Conservation (phyloP, 2,888 invertebrate genomes). For the Standfussiana lucernea region DNA sequence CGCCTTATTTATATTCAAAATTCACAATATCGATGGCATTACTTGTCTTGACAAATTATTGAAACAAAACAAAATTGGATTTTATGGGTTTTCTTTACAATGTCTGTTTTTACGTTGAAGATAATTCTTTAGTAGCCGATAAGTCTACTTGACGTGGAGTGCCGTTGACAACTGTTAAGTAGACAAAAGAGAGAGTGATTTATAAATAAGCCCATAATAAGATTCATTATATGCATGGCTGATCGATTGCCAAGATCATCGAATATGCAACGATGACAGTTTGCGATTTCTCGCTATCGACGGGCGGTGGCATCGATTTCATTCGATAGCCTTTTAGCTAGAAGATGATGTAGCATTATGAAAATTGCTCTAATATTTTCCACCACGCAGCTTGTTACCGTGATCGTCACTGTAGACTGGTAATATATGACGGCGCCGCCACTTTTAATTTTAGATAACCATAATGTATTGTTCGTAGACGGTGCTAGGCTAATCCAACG, state of each 20-base stretch:
- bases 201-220: conserved; percentile 12
- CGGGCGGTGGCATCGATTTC: conserved; percentile 26
- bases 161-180: conserved; percentile 14
- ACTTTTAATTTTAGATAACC: conserved; percentile 33
- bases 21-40: conserved; percentile 70
- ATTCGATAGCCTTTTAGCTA: conserved; percentile 33
- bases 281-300: conserved; percentile 35
- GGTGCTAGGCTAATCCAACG: background rate
- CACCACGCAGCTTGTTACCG: conserved; percentile 27
- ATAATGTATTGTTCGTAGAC: conserved; percentile 5
- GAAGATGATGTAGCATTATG: conserved; percentile 57
- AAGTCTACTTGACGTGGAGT: conserved; percentile 31
- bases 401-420: conserved; percentile 4
- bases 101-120: conserved; percentile 29
- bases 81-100: conserved; percentile 46
- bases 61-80: conserved; percentile 65
- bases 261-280: conserved; percentile 55
- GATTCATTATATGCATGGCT: conserved; percentile 27
- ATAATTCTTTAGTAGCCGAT: conserved; percentile 26
- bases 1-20: conserved; percentile 73
- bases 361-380: conserved; percentile 52
- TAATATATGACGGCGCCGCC: conserved; percentile 17
- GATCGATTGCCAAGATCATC: conserved; percentile 47
- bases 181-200: conserved; percentile 26
- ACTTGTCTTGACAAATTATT: conserved; percentile 67